Conservation (phyloP, 2,113 vertebrate species). For the Erinaceus europaeus region DNA sequence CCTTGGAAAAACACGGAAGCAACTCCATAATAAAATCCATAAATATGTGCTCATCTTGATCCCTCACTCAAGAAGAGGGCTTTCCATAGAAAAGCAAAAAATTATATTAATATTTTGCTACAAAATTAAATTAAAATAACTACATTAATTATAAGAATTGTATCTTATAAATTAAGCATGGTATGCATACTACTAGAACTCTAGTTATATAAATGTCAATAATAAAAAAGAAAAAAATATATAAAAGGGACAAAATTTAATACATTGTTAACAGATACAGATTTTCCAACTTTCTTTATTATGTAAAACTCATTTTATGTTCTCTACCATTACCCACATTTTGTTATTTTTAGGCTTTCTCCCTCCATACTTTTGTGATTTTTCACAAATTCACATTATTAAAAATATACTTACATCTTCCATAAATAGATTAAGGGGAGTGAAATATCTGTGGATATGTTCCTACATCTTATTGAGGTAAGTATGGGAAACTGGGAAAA, state of each 20-base stretch:
- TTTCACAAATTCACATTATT: neutral
- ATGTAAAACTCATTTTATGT: neutral
- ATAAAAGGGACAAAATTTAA: slow-evolving; percentile 31
- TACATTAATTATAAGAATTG: slow-evolving; percentile 45
- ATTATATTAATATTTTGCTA: slow-evolving; percentile 27
- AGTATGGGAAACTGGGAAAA: slow-evolving; percentile 52
- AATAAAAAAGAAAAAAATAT: too few relatives aligned
- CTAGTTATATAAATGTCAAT: slow-evolving; percentile 44
- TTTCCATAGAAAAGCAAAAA: slow-evolving; percentile 32
- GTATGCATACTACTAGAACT: slow-evolving; percentile 4
- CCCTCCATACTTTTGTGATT: neutral
- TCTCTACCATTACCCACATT: slow-evolving; percentile 19
- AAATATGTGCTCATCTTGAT: neutral
- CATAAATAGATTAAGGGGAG: neutral
- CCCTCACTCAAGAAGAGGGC: neutral
- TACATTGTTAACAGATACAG: slow-evolving; percentile 21
- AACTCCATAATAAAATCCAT: too few relatives aligned
- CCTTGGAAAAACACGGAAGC: slow-evolving; percentile 20
- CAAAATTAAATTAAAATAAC: slow-evolving; percentile 46
- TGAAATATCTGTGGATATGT: neutral
- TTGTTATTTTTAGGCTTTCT: neutral
- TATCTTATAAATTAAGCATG: slow-evolving; percentile 31
- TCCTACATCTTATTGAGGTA: neutral
- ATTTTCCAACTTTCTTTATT: slow-evolving; percentile 25
- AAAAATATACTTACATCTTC: neutral